These are phyloP conservation scores for Battus philenor DNA, from an alignment of 1,140 invertebrate genomes.

Conservation along the genomic window DNA sequence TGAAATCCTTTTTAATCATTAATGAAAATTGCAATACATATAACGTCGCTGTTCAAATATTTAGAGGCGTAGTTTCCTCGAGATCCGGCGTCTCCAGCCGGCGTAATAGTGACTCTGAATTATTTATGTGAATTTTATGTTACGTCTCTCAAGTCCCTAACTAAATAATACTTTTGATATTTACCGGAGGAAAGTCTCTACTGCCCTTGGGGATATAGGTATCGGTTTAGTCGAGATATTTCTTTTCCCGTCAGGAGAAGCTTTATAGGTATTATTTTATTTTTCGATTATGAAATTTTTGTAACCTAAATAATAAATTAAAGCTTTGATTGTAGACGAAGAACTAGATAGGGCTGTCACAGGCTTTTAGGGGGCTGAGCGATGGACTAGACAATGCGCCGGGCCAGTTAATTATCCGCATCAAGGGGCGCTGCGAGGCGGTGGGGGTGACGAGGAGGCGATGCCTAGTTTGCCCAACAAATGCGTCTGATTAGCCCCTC, in stretches of 20 bases:
- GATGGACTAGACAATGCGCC: slow-evolving; percentile 24
- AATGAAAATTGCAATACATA: slow-evolving; percentile 73
- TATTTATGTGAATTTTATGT: slow-evolving; percentile 67
- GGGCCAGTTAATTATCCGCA: slow-evolving; percentile 54
- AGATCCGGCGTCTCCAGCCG: slow-evolving; percentile 26
- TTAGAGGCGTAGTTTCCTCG: slow-evolving; percentile 51
- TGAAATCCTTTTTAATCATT: slow-evolving; percentile 59
- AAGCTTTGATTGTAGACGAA: background rate
- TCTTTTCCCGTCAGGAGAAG: too few relatives aligned
- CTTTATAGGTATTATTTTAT: too few relatives aligned
- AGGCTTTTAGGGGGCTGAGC: slow-evolving; percentile 7
- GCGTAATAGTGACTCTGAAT: slow-evolving; percentile 58
- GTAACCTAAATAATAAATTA: too few relatives aligned
- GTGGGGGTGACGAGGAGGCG: slow-evolving; percentile 15
- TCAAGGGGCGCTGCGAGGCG: slow-evolving; percentile 24
- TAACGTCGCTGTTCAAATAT: slow-evolving; percentile 64
- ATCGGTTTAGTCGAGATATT: too few relatives aligned
- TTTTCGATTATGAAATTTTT: too few relatives aligned
- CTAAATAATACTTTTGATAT: slow-evolving; percentile 61
- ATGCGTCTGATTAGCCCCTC: slow-evolving; percentile 60
- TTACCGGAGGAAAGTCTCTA: too few relatives aligned
- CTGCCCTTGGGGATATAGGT: too few relatives aligned
- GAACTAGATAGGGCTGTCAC: slow-evolving; percentile 2
- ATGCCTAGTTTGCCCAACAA: slow-evolving; percentile 50
- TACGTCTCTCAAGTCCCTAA: slow-evolving; percentile 41